Evolutionary conservation across 2,888 invertebrate species (phyloP).

Genomic region (Leuctra nigra): DNA sequence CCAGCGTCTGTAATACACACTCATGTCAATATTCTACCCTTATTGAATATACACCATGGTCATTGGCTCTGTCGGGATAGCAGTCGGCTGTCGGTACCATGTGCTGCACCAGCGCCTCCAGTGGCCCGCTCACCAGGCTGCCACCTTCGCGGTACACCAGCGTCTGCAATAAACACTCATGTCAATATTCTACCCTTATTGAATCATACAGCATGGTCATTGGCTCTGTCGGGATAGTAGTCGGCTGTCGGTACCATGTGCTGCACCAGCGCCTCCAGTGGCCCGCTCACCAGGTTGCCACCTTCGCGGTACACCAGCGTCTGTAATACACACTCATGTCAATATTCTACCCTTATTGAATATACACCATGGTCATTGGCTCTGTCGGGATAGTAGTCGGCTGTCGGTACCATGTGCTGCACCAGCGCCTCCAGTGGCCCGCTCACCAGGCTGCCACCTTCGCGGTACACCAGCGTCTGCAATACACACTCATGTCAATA

Average conservation of each 20-base stretch:
- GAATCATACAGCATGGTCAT: too few relatives aligned
- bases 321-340: constrained; percentile 38
- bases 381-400: constrained; percentile 77
- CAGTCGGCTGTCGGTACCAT: constrained; percentile 86
- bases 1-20: constrained; percentile 49
- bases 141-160: constrained; percentile 75
- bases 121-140: constrained; percentile 73
- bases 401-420: constrained; percentile 87
- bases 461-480: constrained; percentile 66
- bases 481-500: constrained; percentile 29
- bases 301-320: constrained; percentile 71
- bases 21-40: too few relatives aligned
- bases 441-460: constrained; percentile 74
- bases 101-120: constrained; percentile 84
- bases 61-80: constrained; percentile 75
- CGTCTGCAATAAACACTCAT: constrained; percentile 42
- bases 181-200: too few relatives aligned
- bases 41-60: too few relatives aligned
- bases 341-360: too few relatives aligned
- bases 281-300: constrained; percentile 75
- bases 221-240: constrained; percentile 77
- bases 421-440: constrained; percentile 83
- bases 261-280: constrained; percentile 79
- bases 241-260: constrained; percentile 88
- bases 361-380: too few relatives aligned